Base-by-base conservation (phyloP, 2,888 invertebrate genomes). In the Charanyca ferruginea region DNA sequence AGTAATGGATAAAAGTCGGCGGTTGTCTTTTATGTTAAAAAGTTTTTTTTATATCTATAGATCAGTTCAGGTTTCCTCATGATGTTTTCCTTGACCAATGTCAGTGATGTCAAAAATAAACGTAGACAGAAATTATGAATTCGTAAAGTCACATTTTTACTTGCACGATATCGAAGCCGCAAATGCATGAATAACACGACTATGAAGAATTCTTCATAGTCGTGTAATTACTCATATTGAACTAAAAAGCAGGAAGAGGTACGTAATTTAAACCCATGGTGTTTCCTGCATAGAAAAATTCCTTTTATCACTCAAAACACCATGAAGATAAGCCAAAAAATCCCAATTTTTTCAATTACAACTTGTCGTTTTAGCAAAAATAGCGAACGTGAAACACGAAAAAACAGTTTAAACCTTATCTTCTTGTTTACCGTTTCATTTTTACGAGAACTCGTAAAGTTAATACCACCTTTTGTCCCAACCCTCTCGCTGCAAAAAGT, bases 391-490 rank as follows among this genome's bases (percentile, higher is more conserved):
- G 73, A 68, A 73, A 72, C 74, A 69, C 59, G 61, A 80, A 85
- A 89, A 88, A 84, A 85, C 85, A 85, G 84, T 88, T 88, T 81
- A 81, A 86, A 83, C 84, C 85, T 91, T 91, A 91, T 91, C 91
- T 90, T 77, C 83, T 86, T 85, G 86, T 85, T 86, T 90, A 85
- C 84, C 84, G 84, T 89, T 87, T 83, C 83, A 85, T 87, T 90
- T 91, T 91, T 91, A 91, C 88, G 90, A 86, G 83, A 65, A 69
- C 82, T 83, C 86, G 85, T 91, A 91, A 91, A 91, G 84, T 89
- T 90, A 90, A 91, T 90, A 88, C 89, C 83, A 83, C 87, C 88
- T 89, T 90, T 90, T 89, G 90, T 90, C 84, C 86, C 82, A 81
- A 81, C 87, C 86, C 85, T 80, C 77, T 71, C 75, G 66, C 67